These are phyloP conservation scores for Globodera rostochiensis DNA, from an alignment of 1,140 invertebrate species.

Conservation along the genomic window DNA sequence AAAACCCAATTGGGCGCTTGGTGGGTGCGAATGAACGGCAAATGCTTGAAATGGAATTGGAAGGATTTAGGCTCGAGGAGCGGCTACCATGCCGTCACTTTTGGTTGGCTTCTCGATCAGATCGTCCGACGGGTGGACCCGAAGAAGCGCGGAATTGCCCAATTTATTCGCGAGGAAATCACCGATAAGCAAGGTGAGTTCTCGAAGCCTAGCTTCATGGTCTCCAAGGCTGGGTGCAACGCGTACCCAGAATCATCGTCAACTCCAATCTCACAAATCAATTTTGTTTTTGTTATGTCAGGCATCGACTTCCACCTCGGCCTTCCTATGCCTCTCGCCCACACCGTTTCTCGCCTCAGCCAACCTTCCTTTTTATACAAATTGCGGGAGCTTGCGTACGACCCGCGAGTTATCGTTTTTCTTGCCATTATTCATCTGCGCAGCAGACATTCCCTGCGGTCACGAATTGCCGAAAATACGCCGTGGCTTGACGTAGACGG, in stretches of 20 bases:
- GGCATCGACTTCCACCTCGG: constrained; percentile 60
- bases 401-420: constrained; percentile 57
- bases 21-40: constrained; percentile 59
- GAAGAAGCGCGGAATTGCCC: constrained; percentile 58
- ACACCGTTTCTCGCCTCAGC: constrained; percentile 54
- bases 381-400: constrained; percentile 51
- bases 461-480: constrained; percentile 45
- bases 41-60: constrained; percentile 59
- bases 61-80: constrained; percentile 46
- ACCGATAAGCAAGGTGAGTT: constrained; percentile 65
- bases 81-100: constrained; percentile 67
- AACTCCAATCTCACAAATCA: background rate
- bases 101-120: constrained; percentile 67
- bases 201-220: background rate
- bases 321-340: constrained; percentile 40
- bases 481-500: constrained; percentile 54
- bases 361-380: constrained; percentile 42
- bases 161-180: constrained; percentile 68
- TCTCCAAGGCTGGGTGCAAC: no score
- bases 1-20: constrained; percentile 58
- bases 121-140: constrained; percentile 65
- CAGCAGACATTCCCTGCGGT: constrained; percentile 35
- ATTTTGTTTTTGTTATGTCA: constrained; percentile 25
- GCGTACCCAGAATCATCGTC: no score
- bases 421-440: constrained; percentile 40